These are phyloP conservation scores for Drosophila paramelanica DNA, from an alignment of 2,888 invertebrate genomes.

Conservation along the genomic window DNA sequence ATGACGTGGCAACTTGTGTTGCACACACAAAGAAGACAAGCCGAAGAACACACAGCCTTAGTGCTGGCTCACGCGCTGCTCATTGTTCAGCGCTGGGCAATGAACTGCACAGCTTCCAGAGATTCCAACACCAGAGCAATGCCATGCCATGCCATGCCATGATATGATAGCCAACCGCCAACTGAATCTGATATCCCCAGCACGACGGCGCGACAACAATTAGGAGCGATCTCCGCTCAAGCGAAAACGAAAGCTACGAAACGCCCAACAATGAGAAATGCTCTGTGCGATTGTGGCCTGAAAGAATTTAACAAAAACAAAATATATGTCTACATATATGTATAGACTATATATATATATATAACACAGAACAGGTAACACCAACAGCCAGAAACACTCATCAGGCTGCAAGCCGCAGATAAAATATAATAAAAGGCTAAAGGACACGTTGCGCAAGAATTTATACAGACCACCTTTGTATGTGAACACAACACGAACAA, in stretches of 20 bases:
- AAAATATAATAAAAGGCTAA: slow-evolving; percentile 79
- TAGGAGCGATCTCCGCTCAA: slow-evolving; percentile 64
- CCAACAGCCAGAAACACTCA: slow-evolving; percentile 38
- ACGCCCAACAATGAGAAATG: slow-evolving; percentile 19
- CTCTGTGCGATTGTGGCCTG: slow-evolving; percentile 48
- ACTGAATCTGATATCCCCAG: slow-evolving; percentile 63
- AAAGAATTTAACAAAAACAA: slow-evolving; percentile 50
- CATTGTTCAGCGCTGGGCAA: slow-evolving; percentile 42
- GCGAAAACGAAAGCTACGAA: slow-evolving; percentile 72
- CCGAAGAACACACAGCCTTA: slow-evolving; percentile 50
- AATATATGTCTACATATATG: neutral
- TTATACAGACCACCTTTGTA: slow-evolving; percentile 76
- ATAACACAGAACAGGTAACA: slow-evolving; percentile 30
- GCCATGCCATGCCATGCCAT: slow-evolving; percentile 19
- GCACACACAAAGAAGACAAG: neutral
- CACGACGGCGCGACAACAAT: slow-evolving; percentile 77
- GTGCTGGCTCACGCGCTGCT: slow-evolving; percentile 63
- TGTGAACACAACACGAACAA: slow-evolving; percentile 10
- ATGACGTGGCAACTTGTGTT: slow-evolving; percentile 56
- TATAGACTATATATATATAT: neutral
- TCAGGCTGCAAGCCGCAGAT: slow-evolving; percentile 41
- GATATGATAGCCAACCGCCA: slow-evolving; percentile 50
- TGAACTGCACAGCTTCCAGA: slow-evolving; percentile 39
- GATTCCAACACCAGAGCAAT: slow-evolving; percentile 48
- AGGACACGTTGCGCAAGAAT: slow-evolving; percentile 78